Evolutionary conservation across 2,888 invertebrate species (phyloP).

Genomic region (Iphiclides podalirius): DNA sequence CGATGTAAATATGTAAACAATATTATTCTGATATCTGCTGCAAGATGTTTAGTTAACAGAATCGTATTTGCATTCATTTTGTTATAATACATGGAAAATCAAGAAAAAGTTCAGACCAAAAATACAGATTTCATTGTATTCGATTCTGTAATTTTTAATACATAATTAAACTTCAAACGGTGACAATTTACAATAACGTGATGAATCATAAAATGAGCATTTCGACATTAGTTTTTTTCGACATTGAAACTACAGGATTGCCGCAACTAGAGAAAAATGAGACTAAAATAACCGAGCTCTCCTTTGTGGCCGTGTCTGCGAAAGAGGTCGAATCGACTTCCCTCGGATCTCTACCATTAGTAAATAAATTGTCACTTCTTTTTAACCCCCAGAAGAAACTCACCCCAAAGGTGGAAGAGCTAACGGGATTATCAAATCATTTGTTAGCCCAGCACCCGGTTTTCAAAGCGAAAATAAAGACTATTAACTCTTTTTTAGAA

Average conservation of each 20-base stretch:
- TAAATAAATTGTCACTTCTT: slow-evolving; percentile 84
- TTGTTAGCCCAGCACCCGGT: slow-evolving; percentile 79
- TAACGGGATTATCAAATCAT: slow-evolving; percentile 85
- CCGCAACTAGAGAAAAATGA: slow-evolving; percentile 75
- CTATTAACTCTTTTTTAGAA: slow-evolving; percentile 82
- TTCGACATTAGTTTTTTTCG: slow-evolving; percentile 84
- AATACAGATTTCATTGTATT: too few relatives aligned
- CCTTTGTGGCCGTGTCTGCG: slow-evolving; percentile 82
- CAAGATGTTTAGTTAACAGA: too few relatives aligned
- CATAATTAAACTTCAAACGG: too few relatives aligned
- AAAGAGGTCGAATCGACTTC: slow-evolving; percentile 59
- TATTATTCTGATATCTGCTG: too few relatives aligned
- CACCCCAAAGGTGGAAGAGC: slow-evolving; percentile 48
- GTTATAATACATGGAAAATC: too few relatives aligned
- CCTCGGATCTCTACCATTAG: slow-evolving; percentile 72
- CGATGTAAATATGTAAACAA: too few relatives aligned
- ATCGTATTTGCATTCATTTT: too few relatives aligned
- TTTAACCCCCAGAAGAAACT: slow-evolving; percentile 83
- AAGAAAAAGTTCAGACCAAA: too few relatives aligned
- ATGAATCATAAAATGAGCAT: slow-evolving; percentile 40
- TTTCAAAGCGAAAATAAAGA: slow-evolving; percentile 79
- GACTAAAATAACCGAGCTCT: slow-evolving; percentile 85
- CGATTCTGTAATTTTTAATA: too few relatives aligned
- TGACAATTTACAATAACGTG: too few relatives aligned
- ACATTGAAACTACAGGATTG: slow-evolving; percentile 86